phyloP scores from a whole-genome alignment of 2,888 invertebrate genomes.

The Ectemnius cavifrons region DNA sequence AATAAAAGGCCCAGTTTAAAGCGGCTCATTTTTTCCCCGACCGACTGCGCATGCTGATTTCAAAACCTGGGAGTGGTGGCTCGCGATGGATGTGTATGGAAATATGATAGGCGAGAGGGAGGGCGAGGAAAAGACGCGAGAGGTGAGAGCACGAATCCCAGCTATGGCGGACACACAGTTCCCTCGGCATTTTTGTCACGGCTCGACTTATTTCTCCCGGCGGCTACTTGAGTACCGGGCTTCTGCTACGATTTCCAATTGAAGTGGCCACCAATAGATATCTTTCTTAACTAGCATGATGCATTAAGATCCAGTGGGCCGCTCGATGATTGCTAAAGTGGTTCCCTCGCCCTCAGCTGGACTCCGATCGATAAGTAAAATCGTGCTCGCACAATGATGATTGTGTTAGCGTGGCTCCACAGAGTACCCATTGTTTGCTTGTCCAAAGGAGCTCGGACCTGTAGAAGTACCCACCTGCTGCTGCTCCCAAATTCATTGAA shows the following conservation, averaged over 20 bases:
- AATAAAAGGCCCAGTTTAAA: conserved; percentile 64
- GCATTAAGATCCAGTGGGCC: neutral
- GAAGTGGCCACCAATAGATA: neutral
- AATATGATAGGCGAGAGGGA: conserved; percentile 66
- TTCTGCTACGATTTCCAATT: neutral
- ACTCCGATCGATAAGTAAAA: conserved; percentile 6
- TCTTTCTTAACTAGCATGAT: neutral
- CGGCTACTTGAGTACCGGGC: neutral
- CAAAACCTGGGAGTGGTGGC: conserved; percentile 69
- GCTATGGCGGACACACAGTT: conserved; percentile 9
- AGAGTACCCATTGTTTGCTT: conserved; percentile 41
- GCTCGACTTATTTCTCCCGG: neutral
- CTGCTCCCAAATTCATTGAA: conserved; percentile 28
- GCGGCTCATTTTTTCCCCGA: conserved; percentile 58
- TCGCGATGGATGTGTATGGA: conserved; percentile 62
- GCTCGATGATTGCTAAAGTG: neutral
- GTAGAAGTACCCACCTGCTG: conserved; percentile 50
- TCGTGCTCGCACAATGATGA: neutral
- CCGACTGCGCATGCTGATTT: conserved; percentile 75
- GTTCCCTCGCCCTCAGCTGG: too few relatives aligned
- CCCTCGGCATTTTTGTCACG: conserved; percentile 2
- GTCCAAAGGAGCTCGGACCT: conserved; percentile 36
- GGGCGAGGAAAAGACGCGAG: neutral
- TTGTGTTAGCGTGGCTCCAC: conserved; percentile 1
- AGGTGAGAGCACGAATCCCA: conserved; percentile 40